Conservation (phyloP, 1,140 invertebrate genomes). For the Drosophila fuyamai region DNA sequence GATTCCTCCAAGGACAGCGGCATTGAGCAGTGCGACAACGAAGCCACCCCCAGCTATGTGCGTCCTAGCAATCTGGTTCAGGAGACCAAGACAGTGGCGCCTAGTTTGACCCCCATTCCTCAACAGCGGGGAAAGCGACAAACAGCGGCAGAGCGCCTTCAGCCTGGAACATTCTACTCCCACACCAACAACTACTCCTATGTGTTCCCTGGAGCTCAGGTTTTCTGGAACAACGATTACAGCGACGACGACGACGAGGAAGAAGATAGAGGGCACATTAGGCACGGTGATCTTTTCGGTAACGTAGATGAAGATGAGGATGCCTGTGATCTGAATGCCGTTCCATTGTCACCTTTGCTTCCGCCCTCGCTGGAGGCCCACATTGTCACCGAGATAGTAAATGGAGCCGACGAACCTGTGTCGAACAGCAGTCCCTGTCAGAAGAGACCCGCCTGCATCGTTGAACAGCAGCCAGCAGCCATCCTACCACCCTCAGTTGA, state of each 20-base stretch:
- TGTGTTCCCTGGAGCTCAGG: slow-evolving; percentile 81
- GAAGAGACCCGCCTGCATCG: slow-evolving; percentile 39
- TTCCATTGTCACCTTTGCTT: slow-evolving; percentile 66
- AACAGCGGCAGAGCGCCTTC: slow-evolving; percentile 69
- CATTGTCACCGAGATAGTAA: slow-evolving; percentile 72
- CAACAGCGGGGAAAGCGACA: slow-evolving; percentile 57
- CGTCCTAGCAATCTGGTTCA: slow-evolving; percentile 55
- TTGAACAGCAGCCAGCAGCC: slow-evolving; percentile 7
- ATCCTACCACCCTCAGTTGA: slow-evolving; percentile 13
- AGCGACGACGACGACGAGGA: slow-evolving; percentile 73
- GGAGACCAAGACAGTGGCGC: slow-evolving; percentile 62
- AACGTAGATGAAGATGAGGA: slow-evolving; percentile 47
- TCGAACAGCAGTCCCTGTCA: slow-evolving; percentile 50
- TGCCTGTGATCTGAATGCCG: slow-evolving; percentile 61
- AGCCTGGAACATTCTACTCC: slow-evolving; percentile 75
- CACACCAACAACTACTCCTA: slow-evolving; percentile 70
- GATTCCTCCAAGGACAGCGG: slow-evolving; percentile 82
- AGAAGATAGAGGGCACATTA: slow-evolving; percentile 26
- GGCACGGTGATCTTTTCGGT: slow-evolving; percentile 40
- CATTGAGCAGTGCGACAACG: slow-evolving; percentile 73
- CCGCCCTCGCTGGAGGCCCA: slow-evolving; percentile 72
- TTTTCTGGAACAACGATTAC: slow-evolving; percentile 70
- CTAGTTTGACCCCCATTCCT: slow-evolving; percentile 56
- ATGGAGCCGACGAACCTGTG: slow-evolving; percentile 8
- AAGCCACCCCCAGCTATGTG: slow-evolving; percentile 45